Evolutionary conservation across 2,113 vertebrate genomes (phyloP).

Genomic region (Phaetusa simplex): DNA sequence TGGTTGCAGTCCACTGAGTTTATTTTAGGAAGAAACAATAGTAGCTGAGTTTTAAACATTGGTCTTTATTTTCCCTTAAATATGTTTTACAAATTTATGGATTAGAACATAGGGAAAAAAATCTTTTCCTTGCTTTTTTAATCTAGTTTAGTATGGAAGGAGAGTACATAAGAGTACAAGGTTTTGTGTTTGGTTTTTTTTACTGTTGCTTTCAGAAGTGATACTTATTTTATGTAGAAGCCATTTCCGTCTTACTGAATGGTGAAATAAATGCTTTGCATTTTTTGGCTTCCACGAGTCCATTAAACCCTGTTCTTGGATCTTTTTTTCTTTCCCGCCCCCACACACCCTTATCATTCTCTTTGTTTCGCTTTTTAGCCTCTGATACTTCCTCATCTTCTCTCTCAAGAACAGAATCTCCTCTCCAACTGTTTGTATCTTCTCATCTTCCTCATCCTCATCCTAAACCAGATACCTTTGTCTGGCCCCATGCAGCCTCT

Average conservation of each 20-base stretch:
- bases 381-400: constrained; percentile 89
- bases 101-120: background rate
- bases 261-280: constrained; percentile 30
- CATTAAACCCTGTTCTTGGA: constrained; percentile 57
- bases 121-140: background rate
- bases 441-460: constrained; percentile 80
- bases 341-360: constrained; percentile 60
- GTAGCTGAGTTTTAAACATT: background rate
- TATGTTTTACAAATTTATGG: background rate
- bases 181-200: background rate
- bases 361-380: constrained; percentile 81
- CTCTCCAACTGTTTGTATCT: constrained; percentile 84
- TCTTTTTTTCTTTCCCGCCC: background rate
- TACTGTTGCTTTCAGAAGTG: background rate
- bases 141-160: background rate
- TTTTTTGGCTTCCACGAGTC: constrained; percentile 61
- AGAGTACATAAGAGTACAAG: background rate
- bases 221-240: constrained; percentile 19
- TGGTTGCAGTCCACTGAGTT: background rate
- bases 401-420: constrained; percentile 86
- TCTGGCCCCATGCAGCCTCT: constrained; percentile 79
- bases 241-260: background rate
- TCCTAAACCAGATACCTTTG: constrained; percentile 80
- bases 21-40: background rate
- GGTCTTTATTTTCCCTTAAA: background rate